Percentiles rank a stretch among this genome's conserved stretches.
These are phyloP conservation scores for Thymelicus sylvestris DNA, from an alignment of 2,888 invertebrate genomes.

Conservation along the genomic window DNA sequence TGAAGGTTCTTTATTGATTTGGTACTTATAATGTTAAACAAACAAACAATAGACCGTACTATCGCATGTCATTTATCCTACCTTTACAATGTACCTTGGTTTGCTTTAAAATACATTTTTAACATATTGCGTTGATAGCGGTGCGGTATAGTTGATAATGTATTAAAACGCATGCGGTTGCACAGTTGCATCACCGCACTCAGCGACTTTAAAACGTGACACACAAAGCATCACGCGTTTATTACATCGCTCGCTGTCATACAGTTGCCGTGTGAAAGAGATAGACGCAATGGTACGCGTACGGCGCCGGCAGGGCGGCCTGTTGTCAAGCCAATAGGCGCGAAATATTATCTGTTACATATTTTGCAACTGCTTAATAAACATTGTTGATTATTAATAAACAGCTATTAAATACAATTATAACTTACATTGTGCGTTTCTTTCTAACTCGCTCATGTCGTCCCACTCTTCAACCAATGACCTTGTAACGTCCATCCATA, in stretches of 20 bases:
- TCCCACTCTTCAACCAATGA: neutral
- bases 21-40: too few relatives aligned
- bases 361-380: too few relatives aligned
- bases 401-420: neutral
- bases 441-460: neutral
- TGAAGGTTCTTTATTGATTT: too few relatives aligned
- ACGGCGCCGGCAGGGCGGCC: neutral
- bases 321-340: slow-evolving; percentile 1
- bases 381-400: too few relatives aligned
- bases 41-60: too few relatives aligned
- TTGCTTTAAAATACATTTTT: too few relatives aligned
- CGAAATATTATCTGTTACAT: neutral
- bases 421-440: slow-evolving; percentile 1
- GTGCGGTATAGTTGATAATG: neutral
- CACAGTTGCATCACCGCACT: neutral
- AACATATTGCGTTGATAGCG: neutral
- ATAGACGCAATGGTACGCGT: neutral
- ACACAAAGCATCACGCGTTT: neutral
- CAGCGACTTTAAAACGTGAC: neutral
- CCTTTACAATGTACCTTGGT: too few relatives aligned
- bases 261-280: neutral
- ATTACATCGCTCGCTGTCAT: neutral
- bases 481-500: slow-evolving; percentile 10
- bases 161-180: neutral
- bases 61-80: too few relatives aligned